phyloP scores from a whole-genome alignment of 2,797 vertebrate species.

The Chrysocyon brachyurus region DNA sequence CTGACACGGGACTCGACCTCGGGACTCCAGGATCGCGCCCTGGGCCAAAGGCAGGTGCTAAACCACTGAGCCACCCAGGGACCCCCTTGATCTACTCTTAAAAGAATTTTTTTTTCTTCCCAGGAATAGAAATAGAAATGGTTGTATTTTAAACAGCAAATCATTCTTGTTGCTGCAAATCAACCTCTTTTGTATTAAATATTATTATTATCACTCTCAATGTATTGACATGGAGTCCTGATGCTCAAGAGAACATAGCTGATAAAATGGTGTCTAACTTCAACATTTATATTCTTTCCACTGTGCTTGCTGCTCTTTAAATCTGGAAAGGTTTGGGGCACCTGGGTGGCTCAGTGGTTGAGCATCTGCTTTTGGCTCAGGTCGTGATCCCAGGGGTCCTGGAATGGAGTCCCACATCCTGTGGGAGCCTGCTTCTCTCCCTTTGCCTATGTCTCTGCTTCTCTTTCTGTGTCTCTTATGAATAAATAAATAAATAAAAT shows the following conservation, averaged over 20 bases:
- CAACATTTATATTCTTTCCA: neutral
- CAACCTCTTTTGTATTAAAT: neutral
- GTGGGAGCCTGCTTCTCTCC: too few relatives aligned
- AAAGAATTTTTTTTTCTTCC: neutral
- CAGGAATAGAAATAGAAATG: neutral
- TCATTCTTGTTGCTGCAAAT: neutral
- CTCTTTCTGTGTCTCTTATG: too few relatives aligned
- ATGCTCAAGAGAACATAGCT: neutral
- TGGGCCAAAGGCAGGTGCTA: too few relatives aligned
- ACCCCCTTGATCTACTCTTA: neutral
- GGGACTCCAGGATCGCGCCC: too few relatives aligned
- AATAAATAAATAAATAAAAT: too few relatives aligned
- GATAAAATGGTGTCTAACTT: neutral
- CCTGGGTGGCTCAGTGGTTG: too few relatives aligned
- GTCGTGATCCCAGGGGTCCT: too few relatives aligned
- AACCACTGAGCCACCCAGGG: too few relatives aligned
- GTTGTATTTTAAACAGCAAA: slow-evolving; percentile 37
- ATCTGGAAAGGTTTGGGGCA: neutral
- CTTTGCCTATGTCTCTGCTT: too few relatives aligned
- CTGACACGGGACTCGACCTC: too few relatives aligned
- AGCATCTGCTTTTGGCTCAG: too few relatives aligned
- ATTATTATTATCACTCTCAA: neutral
- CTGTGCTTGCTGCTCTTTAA: neutral
- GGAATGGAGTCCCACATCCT: too few relatives aligned
- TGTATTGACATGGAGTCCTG: neutral